A percentile compares a stretch with the other conserved stretches of the same genome.
These are phyloP conservation scores for Mohoua ochrocephala DNA, from an alignment of 2,113 vertebrate genomes.

Conservation along the genomic window DNA sequence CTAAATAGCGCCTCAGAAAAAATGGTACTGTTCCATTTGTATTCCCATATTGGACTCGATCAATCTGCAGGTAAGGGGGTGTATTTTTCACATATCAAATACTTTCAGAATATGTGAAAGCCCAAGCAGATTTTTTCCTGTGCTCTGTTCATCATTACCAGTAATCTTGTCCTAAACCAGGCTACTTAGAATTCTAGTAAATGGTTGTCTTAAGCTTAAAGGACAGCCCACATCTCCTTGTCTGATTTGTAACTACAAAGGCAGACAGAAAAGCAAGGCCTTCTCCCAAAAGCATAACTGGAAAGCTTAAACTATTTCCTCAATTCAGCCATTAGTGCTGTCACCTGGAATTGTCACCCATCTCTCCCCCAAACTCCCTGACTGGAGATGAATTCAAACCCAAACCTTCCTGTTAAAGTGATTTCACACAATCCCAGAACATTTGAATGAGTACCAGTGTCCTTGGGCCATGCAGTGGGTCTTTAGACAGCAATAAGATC, in stretches of 20 bases:
- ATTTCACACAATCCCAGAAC: neutral
- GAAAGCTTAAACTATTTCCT: neutral
- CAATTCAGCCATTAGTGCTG: neutral
- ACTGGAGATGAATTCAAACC: neutral
- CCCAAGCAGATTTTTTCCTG: neutral
- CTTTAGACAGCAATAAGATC: neutral
- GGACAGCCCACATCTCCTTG: neutral
- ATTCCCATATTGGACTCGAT: neutral
- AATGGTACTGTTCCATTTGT: neutral
- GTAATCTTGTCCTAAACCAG: neutral
- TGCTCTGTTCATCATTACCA: neutral
- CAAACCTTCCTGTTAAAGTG: neutral
- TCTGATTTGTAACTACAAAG: neutral
- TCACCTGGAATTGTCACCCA: neutral
- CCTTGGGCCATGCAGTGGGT: neutral
- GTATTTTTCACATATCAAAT: neutral
- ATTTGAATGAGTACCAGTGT: neutral
- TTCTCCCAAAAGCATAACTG: neutral
- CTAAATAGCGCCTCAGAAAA: neutral
- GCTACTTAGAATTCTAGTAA: neutral
- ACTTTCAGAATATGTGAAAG: neutral
- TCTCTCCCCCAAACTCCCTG: neutral
- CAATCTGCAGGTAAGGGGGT: neutral
- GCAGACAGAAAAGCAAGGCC: neutral
- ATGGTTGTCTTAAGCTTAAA: neutral